Evolutionary conservation across 2,888 invertebrate genomes (phyloP).

Genomic region (Serrognathus titanus): DNA sequence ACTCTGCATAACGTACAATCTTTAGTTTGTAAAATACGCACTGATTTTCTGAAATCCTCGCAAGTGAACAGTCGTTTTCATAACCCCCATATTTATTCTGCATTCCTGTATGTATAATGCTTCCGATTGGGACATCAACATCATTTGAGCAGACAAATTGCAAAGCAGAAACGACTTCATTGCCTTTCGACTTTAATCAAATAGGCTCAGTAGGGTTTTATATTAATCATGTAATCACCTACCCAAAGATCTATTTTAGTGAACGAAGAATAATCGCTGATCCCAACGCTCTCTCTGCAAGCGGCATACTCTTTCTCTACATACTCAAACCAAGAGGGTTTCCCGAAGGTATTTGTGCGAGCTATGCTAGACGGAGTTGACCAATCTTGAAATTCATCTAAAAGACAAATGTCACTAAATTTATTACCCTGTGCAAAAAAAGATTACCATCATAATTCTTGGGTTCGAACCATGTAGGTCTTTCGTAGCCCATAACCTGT

Average conservation of each 20-base stretch:
- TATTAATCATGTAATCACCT: slow-evolving; percentile 25
- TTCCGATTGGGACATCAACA: slow-evolving; percentile 89
- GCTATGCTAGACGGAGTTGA: slow-evolving; percentile 66
- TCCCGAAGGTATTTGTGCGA: slow-evolving; percentile 80
- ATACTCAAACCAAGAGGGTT: slow-evolving; percentile 89
- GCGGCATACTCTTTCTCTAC: slow-evolving; percentile 89
- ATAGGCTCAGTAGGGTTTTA: neutral
- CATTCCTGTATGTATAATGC: slow-evolving; percentile 97
- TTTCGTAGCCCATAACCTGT: slow-evolving; percentile 96
- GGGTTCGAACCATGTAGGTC: slow-evolving; percentile 86
- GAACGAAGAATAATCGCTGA: slow-evolving; percentile 96
- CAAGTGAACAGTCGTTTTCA: slow-evolving; percentile 96
- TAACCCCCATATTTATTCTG: slow-evolving; percentile 93
- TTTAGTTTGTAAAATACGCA: slow-evolving; percentile 49
- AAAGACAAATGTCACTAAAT: neutral
- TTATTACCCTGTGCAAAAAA: neutral
- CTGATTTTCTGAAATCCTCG: slow-evolving; percentile 84
- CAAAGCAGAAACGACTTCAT: slow-evolving; percentile 82
- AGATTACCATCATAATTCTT: slow-evolving; percentile 48
- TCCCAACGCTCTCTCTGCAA: slow-evolving; percentile 86
- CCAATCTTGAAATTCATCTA: slow-evolving; percentile 44
- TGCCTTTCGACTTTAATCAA: slow-evolving; percentile 68
- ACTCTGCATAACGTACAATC: neutral
- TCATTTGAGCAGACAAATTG: slow-evolving; percentile 95
- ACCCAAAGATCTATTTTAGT: slow-evolving; percentile 94